A percentile compares a stretch with the other conserved stretches of the same genome.
phyloP scores from a whole-genome alignment of 2,888 invertebrate genomes.

The Dioctria rufipes region DNA sequence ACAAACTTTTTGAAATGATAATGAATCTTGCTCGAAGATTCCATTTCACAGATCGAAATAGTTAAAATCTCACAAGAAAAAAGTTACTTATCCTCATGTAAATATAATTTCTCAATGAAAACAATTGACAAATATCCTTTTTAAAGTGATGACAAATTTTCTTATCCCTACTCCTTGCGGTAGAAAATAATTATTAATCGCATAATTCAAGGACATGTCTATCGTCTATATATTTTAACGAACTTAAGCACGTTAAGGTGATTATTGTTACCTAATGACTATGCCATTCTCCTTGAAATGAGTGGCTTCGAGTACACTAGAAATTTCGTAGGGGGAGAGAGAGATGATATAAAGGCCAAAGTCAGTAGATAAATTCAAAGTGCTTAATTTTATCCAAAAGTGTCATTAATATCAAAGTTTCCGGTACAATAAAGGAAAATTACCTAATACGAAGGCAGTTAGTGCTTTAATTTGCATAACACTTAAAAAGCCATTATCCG shows the following conservation, averaged over 20 bases:
- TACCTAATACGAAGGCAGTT: conserved; percentile 47
- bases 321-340: conserved; percentile 12
- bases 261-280: conserved; percentile 21
- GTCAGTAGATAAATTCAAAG: conserved; percentile 46
- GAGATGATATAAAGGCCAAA: conserved; percentile 32
- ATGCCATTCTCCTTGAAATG: conserved; percentile 31
- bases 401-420: conserved; percentile 49
- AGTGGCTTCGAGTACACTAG: conserved; percentile 18
- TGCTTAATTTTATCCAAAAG: conserved; percentile 45
- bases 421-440: conserved; percentile 46
- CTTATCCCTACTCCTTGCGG: no score
- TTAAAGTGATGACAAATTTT: no score
- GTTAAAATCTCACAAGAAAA: no score
- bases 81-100: no score
- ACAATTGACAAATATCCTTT: no score
- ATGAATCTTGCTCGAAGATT: no score
- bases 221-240: not conserved
- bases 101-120: no score
- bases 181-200: no score
- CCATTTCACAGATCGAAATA: no score
- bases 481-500: conserved; percentile 50
- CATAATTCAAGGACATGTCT: no score
- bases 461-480: conserved; percentile 49
- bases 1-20: no score
- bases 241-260: conserved; percentile 35